Evolutionary conservation across 2,113 vertebrate species (phyloP).

Genomic region (Gadus macrocephalus): DNA sequence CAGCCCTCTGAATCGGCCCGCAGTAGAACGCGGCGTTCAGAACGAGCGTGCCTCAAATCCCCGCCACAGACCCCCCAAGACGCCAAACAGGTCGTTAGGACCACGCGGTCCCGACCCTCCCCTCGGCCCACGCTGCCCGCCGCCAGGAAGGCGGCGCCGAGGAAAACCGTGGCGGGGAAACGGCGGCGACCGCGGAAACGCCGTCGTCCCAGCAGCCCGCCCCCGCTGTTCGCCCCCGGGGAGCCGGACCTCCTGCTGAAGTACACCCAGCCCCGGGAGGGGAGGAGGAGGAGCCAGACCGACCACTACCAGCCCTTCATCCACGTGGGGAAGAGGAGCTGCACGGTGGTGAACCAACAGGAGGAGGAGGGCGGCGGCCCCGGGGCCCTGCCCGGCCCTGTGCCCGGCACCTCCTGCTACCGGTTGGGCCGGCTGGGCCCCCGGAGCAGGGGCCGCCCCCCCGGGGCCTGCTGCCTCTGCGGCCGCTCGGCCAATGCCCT

Average conservation of each 20-base stretch:
- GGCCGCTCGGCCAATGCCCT: slow-evolving; percentile 55
- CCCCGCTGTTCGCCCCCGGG: slow-evolving; percentile 40
- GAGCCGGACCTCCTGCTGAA: slow-evolving; percentile 70
- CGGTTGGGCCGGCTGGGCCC: slow-evolving; percentile 51
- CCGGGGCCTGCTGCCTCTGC: slow-evolving; percentile 67
- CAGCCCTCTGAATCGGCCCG: too few relatives aligned
- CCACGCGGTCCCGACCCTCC: too few relatives aligned
- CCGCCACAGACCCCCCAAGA: too few relatives aligned
- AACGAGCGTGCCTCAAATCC: too few relatives aligned
- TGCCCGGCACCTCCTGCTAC: slow-evolving; percentile 69
- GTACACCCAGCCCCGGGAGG: slow-evolving; percentile 41
- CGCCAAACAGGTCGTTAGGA: too few relatives aligned
- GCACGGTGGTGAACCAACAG: slow-evolving; percentile 67
- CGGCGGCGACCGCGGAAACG: slow-evolving; percentile 33
- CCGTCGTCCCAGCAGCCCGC: neutral
- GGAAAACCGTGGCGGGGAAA: neutral
- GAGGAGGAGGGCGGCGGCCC: slow-evolving; percentile 44
- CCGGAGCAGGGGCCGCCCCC: slow-evolving; percentile 10
- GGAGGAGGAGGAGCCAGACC: slow-evolving; percentile 38
- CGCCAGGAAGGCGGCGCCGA: neutral
- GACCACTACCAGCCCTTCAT: slow-evolving; percentile 65
- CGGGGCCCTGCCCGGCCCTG: slow-evolving; percentile 37
- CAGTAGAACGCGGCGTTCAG: too few relatives aligned
- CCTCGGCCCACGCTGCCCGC: neutral
- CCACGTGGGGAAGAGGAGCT: slow-evolving; percentile 48